Conservation (phyloP, 2,888 invertebrate genomes). For the Sthenelais limicola region DNA sequence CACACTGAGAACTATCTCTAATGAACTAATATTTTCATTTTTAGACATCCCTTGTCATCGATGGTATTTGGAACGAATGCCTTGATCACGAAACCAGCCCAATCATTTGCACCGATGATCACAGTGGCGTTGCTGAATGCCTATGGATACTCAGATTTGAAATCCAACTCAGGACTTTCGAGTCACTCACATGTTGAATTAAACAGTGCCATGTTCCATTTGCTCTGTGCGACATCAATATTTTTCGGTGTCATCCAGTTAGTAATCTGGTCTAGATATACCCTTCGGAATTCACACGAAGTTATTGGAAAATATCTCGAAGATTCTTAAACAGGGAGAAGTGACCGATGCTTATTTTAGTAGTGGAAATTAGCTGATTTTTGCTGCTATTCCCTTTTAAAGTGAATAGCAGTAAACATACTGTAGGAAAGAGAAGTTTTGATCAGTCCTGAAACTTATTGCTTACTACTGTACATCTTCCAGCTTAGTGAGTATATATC, state of each 20-base stretch:
- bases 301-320: conserved; percentile 35
- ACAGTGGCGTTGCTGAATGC: conserved; percentile 62
- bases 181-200: conserved; percentile 40
- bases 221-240: conserved; percentile 59
- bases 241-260: conserved; percentile 59
- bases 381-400: too few relatives aligned
- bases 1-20: too few relatives aligned
- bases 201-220: conserved; percentile 58
- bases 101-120: conserved; percentile 69
- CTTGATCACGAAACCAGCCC: conserved; percentile 67
- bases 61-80: conserved; percentile 70
- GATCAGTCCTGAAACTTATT: too few relatives aligned
- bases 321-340: not conserved
- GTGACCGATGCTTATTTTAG: too few relatives aligned
- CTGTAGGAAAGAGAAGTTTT: too few relatives aligned
- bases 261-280: conserved; percentile 60
- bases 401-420: too few relatives aligned
- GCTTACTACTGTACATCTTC: too few relatives aligned
- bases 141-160: conserved; percentile 59
- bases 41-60: conserved; percentile 67
- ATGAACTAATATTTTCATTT: conserved; percentile 37
- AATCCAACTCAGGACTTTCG: not conserved
- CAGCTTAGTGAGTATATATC: too few relatives aligned
- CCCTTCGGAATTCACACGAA: conserved; percentile 50
- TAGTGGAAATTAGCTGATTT: too few relatives aligned